Conservation (phyloP, 92 coral and sea anemone species). For the Paragorgia papillata region DNA sequence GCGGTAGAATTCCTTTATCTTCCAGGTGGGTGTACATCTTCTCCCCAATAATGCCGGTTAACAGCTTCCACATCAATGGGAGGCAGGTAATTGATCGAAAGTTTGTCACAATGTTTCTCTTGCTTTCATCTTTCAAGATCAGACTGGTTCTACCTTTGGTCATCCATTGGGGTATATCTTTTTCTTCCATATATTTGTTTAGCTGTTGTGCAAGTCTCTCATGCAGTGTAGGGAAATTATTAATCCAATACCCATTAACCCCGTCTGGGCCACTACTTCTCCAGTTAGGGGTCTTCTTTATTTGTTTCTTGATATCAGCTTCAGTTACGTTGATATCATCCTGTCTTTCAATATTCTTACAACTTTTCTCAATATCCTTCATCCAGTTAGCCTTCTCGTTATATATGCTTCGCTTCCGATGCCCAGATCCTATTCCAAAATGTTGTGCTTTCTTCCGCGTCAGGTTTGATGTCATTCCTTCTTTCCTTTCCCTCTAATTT, state of each 20-base stretch:
- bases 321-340: constrained; percentile 25
- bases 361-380: not conserved
- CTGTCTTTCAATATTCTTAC: constrained; percentile 1
- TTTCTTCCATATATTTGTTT: constrained; percentile 12
- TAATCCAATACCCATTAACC: constrained; percentile 51
- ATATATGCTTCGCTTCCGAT: not conserved
- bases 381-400: constrained; percentile 13
- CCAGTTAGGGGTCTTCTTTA: constrained; percentile 51
- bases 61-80: constrained; percentile 55
- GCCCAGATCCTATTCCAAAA: constrained; percentile 20
- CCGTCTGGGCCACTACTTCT: constrained; percentile 8
- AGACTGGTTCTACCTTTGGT: constrained; percentile 46
- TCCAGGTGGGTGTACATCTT: constrained; percentile 49
- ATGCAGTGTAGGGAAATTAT: constrained; percentile 28
- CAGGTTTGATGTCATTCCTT: constrained; percentile 22
- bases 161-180: constrained; percentile 44
- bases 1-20: constrained; percentile 21
- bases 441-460: constrained; percentile 15
- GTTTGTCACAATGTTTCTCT: too few species aligned
- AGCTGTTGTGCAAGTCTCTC: constrained; percentile 37
- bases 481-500: constrained; percentile 22
- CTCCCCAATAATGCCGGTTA: constrained; percentile 43
- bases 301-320: constrained; percentile 39
- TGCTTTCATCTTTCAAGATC: constrained; percentile 41
- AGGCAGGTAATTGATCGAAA: constrained; percentile 60